phyloP scores from a whole-genome alignment of 2,113 vertebrate genomes.

The Gyps fulvus region DNA sequence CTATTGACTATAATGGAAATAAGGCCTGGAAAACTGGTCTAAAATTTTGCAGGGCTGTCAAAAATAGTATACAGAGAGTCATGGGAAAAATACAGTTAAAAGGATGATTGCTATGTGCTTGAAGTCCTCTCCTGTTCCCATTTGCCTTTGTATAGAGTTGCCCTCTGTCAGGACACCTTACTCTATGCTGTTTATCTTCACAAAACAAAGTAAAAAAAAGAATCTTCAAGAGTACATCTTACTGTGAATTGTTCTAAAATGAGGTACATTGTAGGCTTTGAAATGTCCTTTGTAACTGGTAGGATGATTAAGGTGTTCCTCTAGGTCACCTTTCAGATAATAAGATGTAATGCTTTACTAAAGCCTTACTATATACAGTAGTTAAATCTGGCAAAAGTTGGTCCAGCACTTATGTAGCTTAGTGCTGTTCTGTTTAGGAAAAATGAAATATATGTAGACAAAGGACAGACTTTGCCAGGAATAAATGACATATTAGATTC shows the following conservation, averaged over 20 bases:
- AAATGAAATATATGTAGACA: conserved; percentile 60
- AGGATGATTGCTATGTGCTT: background rate
- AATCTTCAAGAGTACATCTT: background rate
- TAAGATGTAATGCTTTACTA: background rate
- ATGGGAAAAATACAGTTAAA: background rate
- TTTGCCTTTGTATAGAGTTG: background rate
- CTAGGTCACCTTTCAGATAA: background rate
- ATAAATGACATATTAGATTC: conserved; percentile 61
- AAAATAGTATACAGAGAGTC: background rate
- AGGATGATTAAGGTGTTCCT: background rate
- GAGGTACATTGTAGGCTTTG: background rate
- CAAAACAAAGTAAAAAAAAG: background rate
- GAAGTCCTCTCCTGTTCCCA: background rate
- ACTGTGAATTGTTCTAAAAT: background rate
- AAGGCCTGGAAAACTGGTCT: background rate
- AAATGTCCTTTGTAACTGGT: background rate
- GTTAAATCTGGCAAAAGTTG: conserved; percentile 16
- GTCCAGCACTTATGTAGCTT: background rate
- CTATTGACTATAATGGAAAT: background rate
- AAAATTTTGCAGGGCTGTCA: background rate
- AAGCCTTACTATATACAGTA: background rate
- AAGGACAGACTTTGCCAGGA: conserved; percentile 59
- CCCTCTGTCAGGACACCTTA: background rate
- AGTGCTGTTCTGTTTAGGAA: conserved; percentile 38
- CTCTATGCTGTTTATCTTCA: background rate